Evolutionary conservation across 2,113 vertebrate genomes (phyloP).

Genomic region (Microcebus ravelobensis): DNA sequence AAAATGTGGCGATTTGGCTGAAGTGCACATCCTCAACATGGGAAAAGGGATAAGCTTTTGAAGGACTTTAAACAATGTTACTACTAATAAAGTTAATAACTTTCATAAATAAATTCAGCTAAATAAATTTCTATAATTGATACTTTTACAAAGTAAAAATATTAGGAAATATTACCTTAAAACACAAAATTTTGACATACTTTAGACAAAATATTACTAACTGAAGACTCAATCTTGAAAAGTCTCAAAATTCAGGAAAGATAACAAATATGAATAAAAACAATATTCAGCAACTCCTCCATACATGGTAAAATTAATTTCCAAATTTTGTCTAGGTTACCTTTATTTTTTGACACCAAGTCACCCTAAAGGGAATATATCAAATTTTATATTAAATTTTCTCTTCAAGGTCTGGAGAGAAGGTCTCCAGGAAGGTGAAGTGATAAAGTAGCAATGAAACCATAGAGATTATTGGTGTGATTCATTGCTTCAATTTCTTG

Average conservation of each 20-base stretch:
- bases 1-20: not conserved
- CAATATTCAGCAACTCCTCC: not conserved
- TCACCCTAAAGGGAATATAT: not conserved
- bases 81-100: not conserved
- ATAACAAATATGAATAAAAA: not conserved
- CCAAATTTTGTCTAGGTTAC: not conserved
- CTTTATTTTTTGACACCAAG: conserved; percentile 9
- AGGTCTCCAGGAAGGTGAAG: not conserved
- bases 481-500: not conserved
- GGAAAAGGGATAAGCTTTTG: not conserved
- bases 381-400: not conserved
- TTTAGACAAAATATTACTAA: not conserved
- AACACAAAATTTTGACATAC: not conserved
- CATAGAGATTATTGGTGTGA: not conserved
- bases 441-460: conserved; percentile 32
- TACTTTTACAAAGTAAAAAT: not conserved
- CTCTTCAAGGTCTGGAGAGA: not conserved
- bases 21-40: not conserved
- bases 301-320: not conserved
- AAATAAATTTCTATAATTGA: not conserved
- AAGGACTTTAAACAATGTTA: not conserved
- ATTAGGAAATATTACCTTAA: not conserved
- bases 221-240: not conserved
- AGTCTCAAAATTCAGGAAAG: not conserved
- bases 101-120: not conserved